phyloP scores from a whole-genome alignment of 2,888 invertebrate species.

The Himalopsyche kuldschensis region DNA sequence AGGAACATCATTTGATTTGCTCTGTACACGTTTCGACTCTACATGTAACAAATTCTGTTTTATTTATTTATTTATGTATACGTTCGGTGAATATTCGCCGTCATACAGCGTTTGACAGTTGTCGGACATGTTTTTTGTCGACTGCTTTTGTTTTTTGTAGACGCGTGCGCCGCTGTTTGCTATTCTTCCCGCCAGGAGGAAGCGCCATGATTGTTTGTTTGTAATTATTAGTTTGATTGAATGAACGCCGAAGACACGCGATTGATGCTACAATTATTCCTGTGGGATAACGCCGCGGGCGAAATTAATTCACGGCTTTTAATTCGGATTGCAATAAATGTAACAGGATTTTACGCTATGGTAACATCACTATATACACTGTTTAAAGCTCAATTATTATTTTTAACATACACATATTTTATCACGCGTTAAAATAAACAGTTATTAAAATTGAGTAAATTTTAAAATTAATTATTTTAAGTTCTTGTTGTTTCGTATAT shows the following conservation, averaged over 20 bases:
- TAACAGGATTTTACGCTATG: background rate
- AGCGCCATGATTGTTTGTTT: slow-evolving; percentile 20
- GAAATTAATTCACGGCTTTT: background rate
- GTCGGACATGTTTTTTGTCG: slow-evolving; percentile 18
- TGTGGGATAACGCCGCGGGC: background rate
- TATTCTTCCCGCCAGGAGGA: background rate
- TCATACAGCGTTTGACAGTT: slow-evolving; percentile 7
- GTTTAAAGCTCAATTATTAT: no score
- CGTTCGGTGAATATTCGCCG: background rate
- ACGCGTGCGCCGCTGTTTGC: slow-evolving; percentile 20
- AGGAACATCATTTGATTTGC: slow-evolving; percentile 9
- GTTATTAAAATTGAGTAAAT: no score
- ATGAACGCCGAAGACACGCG: slow-evolving; percentile 16
- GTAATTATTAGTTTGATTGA: slow-evolving; percentile 21
- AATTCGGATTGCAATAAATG: background rate
- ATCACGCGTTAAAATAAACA: no score
- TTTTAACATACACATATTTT: no score
- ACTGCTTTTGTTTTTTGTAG: slow-evolving; percentile 17
- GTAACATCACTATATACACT: background rate
- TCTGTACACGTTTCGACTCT: slow-evolving; percentile 25
- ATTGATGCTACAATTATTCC: background rate
- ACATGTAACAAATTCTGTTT: slow-evolving; percentile 28
- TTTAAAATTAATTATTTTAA: no score
- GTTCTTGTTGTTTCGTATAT: no score
- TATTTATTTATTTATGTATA: background rate